Percentiles rank a stretch among this genome's conserved stretches.
phyloP scores from a whole-genome alignment of 2,113 vertebrate genomes.

The Tupaia tana region DNA sequence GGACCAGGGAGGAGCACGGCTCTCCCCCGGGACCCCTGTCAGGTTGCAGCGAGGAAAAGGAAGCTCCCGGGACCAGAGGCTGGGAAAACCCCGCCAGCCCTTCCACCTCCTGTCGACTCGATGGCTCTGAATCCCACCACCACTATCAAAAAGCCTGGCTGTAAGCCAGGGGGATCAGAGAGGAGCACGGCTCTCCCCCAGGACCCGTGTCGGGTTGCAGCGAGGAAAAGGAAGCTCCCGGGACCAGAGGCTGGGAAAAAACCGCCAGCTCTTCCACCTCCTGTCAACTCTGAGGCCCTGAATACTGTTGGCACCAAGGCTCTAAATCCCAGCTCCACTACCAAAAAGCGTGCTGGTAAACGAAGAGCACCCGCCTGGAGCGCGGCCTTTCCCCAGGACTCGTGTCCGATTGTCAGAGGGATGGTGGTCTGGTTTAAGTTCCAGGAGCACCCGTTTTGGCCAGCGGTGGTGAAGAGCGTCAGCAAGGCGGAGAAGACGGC shows the following conservation, averaged over 20 bases:
- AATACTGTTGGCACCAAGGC: neutral
- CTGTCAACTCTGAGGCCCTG: neutral
- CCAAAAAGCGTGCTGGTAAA: slow-evolving; percentile 55
- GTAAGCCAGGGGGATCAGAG: too few species aligned
- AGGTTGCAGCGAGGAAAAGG: too few species aligned
- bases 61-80: too few species aligned
- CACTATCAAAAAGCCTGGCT: too few species aligned
- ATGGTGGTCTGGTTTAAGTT: slow-evolving; percentile 86
- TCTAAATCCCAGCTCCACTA: neutral
- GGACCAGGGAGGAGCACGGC: too few species aligned
- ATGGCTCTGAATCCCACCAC: too few species aligned
- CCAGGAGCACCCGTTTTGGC: slow-evolving; percentile 84
- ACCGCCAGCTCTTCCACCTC: neutral
- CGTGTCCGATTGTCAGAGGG: slow-evolving; percentile 76
- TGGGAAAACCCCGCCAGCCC: too few species aligned
- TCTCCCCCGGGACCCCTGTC: too few species aligned
- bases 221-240: neutral
- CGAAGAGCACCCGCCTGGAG: slow-evolving; percentile 56
- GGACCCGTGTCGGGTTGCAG: neutral
- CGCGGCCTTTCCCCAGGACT: slow-evolving; percentile 67
- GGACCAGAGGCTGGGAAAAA: accelerated
- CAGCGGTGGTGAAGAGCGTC: slow-evolving; percentile 90
- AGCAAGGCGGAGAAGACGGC: slow-evolving; percentile 86
- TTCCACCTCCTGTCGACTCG: too few species aligned
- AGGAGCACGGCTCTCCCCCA: too few species aligned